A percentile compares a stretch with the other conserved stretches of the same genome.
phyloP scores from a whole-genome alignment of 2,113 vertebrate genomes.

The Pogona vitticeps region DNA sequence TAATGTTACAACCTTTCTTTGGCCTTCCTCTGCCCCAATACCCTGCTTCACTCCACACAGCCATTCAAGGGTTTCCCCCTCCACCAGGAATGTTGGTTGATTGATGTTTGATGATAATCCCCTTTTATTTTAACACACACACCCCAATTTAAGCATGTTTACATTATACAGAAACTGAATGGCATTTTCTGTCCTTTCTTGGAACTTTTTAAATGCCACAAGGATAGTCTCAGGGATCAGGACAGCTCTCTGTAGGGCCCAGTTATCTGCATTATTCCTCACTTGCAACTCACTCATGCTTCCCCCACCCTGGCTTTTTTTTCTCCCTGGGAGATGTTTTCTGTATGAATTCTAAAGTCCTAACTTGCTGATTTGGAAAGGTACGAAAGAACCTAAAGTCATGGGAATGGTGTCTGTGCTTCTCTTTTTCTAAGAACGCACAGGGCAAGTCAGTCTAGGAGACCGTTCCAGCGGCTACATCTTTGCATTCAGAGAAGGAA shows the following conservation, averaged over 20 bases:
- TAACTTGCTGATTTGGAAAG: not conserved
- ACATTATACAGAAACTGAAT: not conserved
- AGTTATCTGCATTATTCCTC: not conserved
- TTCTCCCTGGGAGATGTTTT: not conserved
- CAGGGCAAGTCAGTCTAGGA: not conserved
- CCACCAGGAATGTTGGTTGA: not conserved
- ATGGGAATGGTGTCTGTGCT: not conserved
- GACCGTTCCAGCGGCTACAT: not conserved
- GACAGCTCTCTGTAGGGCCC: not conserved
- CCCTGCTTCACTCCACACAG: not conserved
- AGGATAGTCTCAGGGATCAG: constrained; percentile 20
- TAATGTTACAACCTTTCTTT: not conserved
- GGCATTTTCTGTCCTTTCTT: not conserved
- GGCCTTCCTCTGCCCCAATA: too few relatives aligned
- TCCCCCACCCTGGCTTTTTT: not conserved
- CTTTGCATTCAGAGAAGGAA: not conserved
- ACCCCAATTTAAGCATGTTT: not conserved
- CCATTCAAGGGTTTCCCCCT: too few relatives aligned
- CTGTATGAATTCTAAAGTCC: not conserved
- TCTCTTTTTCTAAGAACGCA: not conserved
- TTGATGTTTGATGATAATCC: not conserved
- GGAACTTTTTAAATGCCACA: not conserved
- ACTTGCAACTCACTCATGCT: not conserved
- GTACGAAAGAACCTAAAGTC: not conserved
- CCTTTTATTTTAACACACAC: not conserved